A percentile compares a stretch with the other conserved stretches of the same genome.
phyloP scores from a whole-genome alignment of 2,888 invertebrate genomes.

The Agriopis aurantiaria region DNA sequence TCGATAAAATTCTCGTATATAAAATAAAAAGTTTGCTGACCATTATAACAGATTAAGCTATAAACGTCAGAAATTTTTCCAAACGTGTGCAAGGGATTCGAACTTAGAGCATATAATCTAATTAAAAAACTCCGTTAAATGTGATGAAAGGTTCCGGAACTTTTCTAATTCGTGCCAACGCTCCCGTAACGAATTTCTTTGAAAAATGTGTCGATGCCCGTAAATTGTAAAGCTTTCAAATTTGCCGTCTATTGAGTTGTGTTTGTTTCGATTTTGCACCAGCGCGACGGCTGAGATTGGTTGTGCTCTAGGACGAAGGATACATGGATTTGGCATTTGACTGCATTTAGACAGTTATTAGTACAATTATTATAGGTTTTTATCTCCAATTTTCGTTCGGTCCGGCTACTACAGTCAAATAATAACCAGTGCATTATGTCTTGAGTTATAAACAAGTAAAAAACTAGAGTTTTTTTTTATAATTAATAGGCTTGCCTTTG shows the following conservation, averaged over 20 bases:
- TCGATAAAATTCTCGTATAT: background rate
- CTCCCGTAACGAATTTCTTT: slow-evolving; percentile 32
- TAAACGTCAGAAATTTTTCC: slow-evolving; percentile 51
- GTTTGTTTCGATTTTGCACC: slow-evolving; percentile 47
- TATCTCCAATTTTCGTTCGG: too few species aligned
- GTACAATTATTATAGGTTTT: too few species aligned
- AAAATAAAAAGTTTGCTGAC: slow-evolving; percentile 24
- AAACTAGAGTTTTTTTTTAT: too few species aligned
- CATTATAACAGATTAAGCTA: slow-evolving; percentile 48
- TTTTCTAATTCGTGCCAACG: slow-evolving; percentile 36
- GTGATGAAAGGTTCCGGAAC: slow-evolving; percentile 53
- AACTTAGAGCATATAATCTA: slow-evolving; percentile 58
- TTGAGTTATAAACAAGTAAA: too few species aligned
- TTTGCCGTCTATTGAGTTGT: slow-evolving; percentile 29
- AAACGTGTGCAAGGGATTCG: slow-evolving; percentile 58
- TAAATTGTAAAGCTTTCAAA: slow-evolving; percentile 31
- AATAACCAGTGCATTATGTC: too few species aligned
- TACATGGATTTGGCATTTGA: too few species aligned
- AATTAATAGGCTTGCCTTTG: too few species aligned
- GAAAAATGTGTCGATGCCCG: slow-evolving; percentile 34
- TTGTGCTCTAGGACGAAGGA: slow-evolving; percentile 25
- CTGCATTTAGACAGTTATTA: too few species aligned
- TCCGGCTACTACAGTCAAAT: too few species aligned
- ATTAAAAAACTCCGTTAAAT: slow-evolving; percentile 58
- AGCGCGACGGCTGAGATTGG: slow-evolving; percentile 48